Conservation (phyloP, 2,113 vertebrate species). For the Poecile atricapillus region DNA sequence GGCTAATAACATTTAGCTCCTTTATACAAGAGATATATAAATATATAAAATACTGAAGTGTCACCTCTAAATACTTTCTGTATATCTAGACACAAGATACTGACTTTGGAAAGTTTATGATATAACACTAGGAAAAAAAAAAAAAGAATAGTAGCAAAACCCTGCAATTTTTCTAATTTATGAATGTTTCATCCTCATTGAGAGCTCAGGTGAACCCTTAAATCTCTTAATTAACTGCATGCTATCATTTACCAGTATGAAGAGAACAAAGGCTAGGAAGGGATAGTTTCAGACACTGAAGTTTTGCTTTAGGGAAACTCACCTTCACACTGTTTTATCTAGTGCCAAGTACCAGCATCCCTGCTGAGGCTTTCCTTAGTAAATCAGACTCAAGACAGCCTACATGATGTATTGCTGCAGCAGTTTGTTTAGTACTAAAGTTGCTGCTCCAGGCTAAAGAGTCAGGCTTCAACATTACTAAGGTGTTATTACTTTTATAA, state of each 20-base stretch:
- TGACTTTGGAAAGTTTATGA: neutral
- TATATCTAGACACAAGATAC: neutral
- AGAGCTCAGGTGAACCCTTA: neutral
- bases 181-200: neutral
- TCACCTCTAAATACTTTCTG: neutral
- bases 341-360: rapidly evolving
- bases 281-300: neutral
- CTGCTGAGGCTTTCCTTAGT: neutral
- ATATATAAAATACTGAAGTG: neutral
- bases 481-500: neutral
- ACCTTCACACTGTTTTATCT: neutral
- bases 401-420: neutral
- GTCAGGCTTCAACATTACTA: neutral
- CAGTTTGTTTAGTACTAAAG: neutral
- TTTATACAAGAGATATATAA: neutral
- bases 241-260: neutral
- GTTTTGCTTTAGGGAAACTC: neutral
- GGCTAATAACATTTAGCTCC: neutral
- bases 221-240: neutral
- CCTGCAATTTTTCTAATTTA: neutral
- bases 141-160: neutral
- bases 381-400: neutral
- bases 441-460: neutral
- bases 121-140: neutral
- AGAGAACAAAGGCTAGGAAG: neutral